Evolutionary conservation across 2,888 invertebrate genomes (phyloP).

Genomic region (Morinoia aosen): DNA sequence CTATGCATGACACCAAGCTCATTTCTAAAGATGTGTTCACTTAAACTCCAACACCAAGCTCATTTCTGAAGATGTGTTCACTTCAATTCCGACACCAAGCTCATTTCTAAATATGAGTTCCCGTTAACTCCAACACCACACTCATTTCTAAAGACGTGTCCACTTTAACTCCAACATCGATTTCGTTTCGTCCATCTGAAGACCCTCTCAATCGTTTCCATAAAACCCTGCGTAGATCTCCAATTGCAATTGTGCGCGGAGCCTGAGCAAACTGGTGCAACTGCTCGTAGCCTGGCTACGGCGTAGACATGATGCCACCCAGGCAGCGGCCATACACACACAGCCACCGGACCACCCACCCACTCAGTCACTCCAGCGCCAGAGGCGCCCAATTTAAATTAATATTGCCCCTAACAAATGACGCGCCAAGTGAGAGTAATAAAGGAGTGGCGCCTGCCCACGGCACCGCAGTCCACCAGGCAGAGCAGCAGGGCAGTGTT

Average conservation of each 20-base stretch:
- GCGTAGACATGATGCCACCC: neutral
- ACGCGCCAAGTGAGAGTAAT: slow-evolving; percentile 14
- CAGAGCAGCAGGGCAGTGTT: neutral
- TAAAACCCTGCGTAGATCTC: neutral
- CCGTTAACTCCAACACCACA: too few relatives aligned
- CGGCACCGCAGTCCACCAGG: neutral
- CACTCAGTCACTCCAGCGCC: neutral
- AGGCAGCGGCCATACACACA: neutral
- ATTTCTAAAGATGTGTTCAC: too few relatives aligned
- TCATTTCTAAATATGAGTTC: too few relatives aligned
- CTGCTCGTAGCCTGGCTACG: neutral
- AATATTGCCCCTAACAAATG: slow-evolving; percentile 25
- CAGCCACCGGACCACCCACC: slow-evolving; percentile 26
- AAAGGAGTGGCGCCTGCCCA: neutral
- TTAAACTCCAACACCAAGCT: too few relatives aligned
- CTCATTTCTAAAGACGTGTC: too few relatives aligned
- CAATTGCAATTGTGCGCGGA: neutral
- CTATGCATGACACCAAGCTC: too few relatives aligned
- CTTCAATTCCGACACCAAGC: too few relatives aligned
- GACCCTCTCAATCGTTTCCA: neutral
- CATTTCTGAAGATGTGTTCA: too few relatives aligned
- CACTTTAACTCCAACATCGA: too few relatives aligned
- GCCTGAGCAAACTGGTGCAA: neutral
- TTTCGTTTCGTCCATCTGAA: too few relatives aligned
- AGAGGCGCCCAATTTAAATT: neutral